Conservation (phyloP, 2,113 vertebrate genomes). For the Gopherus flavomarginatus region DNA sequence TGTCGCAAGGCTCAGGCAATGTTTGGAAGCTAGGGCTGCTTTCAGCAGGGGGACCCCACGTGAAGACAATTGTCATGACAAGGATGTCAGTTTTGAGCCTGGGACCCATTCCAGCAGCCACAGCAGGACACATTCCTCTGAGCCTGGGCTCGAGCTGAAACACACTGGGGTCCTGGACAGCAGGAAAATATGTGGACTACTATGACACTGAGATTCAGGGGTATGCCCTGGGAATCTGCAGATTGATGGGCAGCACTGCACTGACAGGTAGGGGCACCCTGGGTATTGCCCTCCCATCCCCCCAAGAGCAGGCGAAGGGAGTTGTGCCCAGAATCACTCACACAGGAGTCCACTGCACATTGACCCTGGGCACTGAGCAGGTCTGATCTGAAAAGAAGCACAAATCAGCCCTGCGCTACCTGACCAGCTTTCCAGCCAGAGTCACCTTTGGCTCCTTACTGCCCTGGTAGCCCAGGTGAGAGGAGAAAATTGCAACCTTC, state of each 20-base stretch:
- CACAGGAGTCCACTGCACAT: background rate
- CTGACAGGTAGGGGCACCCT: background rate
- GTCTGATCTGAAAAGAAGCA: background rate
- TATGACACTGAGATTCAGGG: background rate
- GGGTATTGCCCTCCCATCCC: background rate
- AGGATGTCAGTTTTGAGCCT: background rate
- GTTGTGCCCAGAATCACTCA: background rate
- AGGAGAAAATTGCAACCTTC: background rate
- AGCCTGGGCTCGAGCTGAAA: slow-evolving; percentile 19
- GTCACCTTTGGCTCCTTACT: background rate
- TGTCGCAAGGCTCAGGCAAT: background rate
- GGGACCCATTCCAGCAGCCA: background rate
- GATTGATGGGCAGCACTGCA: background rate
- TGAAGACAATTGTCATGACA: background rate
- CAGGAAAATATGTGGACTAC: background rate
- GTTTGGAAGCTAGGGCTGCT: background rate
- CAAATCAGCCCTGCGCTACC: background rate
- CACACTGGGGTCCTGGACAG: background rate
- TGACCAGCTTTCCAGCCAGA: background rate
- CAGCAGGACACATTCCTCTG: background rate
- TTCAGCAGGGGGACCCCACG: background rate
- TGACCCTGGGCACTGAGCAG: background rate
- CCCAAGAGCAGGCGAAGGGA: background rate
- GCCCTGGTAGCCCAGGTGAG: background rate
- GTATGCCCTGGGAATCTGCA: background rate